Conservation (phyloP, 2,797 vertebrate species). For the Hemibagrus guttatus region DNA sequence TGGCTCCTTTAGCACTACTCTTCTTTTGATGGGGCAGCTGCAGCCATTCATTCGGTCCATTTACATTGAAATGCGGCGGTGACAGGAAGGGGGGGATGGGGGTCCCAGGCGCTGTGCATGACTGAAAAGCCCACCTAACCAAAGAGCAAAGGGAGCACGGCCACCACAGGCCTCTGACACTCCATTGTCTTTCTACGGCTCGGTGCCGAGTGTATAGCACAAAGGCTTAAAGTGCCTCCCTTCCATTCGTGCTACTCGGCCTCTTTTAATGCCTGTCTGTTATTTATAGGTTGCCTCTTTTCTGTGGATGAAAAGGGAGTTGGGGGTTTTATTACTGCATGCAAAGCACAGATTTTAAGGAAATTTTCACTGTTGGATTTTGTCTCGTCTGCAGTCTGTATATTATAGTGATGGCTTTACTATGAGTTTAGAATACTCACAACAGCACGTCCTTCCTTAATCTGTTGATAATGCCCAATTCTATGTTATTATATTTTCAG, state of each 20-base stretch:
- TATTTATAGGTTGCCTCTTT: conserved; percentile 27
- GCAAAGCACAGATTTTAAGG: neutral
- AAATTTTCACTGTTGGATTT: neutral
- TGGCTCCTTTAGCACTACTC: conserved; percentile 71
- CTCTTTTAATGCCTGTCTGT: conserved; percentile 51
- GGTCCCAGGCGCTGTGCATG: conserved; percentile 52
- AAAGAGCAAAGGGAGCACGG: conserved; percentile 71
- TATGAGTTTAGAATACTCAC: neutral
- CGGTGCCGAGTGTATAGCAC: conserved; percentile 68
- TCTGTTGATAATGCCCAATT: neutral
- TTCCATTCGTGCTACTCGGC: conserved; percentile 61
- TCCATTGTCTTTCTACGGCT: conserved; percentile 65
- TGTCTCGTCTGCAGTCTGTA: neutral
- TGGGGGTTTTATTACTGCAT: neutral
- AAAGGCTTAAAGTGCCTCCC: conserved; percentile 74
- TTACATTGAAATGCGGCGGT: conserved; percentile 83
- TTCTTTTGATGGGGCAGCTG: conserved; percentile 86
- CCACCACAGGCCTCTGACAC: conserved; percentile 60
- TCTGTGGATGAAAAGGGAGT: conserved; percentile 34
- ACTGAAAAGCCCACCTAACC: conserved; percentile 76
- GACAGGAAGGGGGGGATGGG: conserved; percentile 79
- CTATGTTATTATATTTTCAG: neutral
- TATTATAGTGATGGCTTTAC: neutral
- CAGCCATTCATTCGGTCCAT: conserved; percentile 79
- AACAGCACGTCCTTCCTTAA: neutral